Evolutionary conservation across 2,888 invertebrate genomes (phyloP), one percentile per base, ranked within the genome.

Genomic region (Microctonus hyperodae): DNA sequence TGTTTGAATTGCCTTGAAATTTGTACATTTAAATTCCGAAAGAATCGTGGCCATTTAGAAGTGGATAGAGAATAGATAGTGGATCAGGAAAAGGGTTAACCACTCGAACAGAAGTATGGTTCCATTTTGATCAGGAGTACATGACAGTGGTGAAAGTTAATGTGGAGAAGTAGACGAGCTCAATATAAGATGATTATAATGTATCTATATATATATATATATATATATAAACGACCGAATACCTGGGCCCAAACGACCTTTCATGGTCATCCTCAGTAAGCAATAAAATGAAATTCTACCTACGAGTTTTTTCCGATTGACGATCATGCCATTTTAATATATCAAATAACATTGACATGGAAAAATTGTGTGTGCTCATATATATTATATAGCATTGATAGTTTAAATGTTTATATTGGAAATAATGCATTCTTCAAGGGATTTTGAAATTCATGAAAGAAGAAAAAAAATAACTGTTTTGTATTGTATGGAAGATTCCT

Each of bases 81-180:
- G 65, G 56, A 56, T 66, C 59, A 61, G 65, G 57, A 70, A 77
- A 78, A 76, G 80, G 78, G 76, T 79, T 79, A 74, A 64, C 72
- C 70, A 75, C 73, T 77, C 72, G 75, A 73, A 74, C 75, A 76
- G 77, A 76, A 75, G 77, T 75, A 71, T 75, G 78, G 76, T 78
- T 77, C 76, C 77, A 74, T 73, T 77, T 75, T 20, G 13, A 77
- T n/a, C 67, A 75, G 74, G 76, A 65, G 56, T 37, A 1, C 71
- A 75, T 44, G 60, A 69, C 31, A 51, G n/a, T 31, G 33, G 44
- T 71, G 73, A 65, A 75, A 67, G 71, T 69, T 69, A 25, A 16
- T 35, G 0, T 16, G 16, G 44, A 44, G 44, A 44, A 44, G 20
- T 44, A 7, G 7, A 7, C 20, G 4, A 44, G 44, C 44, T 5